Percentiles rank a stretch among this genome's conserved stretches.
phyloP scores from a whole-genome alignment of 2,888 invertebrate genomes.

The Oscheius sp. region DNA sequence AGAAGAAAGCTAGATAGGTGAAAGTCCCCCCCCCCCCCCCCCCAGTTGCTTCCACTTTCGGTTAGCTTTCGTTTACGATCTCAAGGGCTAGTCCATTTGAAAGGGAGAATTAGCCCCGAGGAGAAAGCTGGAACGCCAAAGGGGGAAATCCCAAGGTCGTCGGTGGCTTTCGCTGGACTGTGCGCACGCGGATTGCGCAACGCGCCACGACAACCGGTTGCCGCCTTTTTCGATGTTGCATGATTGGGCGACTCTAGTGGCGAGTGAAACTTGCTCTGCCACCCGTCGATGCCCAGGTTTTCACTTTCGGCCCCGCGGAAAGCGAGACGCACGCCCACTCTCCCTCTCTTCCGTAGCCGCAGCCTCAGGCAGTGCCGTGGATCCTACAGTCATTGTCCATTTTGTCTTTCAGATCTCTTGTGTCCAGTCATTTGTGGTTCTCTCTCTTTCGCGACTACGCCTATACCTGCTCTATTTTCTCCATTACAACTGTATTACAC shows the following conservation, averaged over 20 bases:
- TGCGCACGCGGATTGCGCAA: conserved; percentile 10
- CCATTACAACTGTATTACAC: conserved; percentile 24
- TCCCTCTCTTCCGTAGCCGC: conserved; percentile 29
- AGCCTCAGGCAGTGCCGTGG: conserved; percentile 16
- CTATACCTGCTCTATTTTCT: not conserved
- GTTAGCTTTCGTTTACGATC: not conserved
- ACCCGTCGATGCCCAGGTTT: conserved; percentile 30
- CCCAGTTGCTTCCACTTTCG: not conserved
- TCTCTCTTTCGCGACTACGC: not conserved
- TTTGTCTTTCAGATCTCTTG: not conserved
- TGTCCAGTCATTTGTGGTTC: not conserved
- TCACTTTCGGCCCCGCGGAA: conserved; percentile 30
- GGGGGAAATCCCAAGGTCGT: conserved; percentile 28
- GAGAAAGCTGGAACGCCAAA: conserved; percentile 25
- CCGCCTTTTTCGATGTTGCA: conserved; percentile 31
- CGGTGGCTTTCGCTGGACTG: conserved; percentile 24
- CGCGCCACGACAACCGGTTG: conserved; percentile 31
- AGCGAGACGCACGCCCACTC: conserved; percentile 30
- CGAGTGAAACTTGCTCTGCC: conserved; percentile 33
- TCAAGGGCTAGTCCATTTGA: conserved; percentile 13
- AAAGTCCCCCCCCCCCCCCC: not conserved
- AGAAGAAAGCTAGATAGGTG: not conserved
- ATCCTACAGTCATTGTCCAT: conserved; percentile 23
- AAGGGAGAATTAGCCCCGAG: conserved; percentile 16
- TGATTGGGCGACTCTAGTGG: conserved; percentile 30